phyloP scores from a whole-genome alignment of 2,888 invertebrate genomes.

The Epinotia demarniana region DNA sequence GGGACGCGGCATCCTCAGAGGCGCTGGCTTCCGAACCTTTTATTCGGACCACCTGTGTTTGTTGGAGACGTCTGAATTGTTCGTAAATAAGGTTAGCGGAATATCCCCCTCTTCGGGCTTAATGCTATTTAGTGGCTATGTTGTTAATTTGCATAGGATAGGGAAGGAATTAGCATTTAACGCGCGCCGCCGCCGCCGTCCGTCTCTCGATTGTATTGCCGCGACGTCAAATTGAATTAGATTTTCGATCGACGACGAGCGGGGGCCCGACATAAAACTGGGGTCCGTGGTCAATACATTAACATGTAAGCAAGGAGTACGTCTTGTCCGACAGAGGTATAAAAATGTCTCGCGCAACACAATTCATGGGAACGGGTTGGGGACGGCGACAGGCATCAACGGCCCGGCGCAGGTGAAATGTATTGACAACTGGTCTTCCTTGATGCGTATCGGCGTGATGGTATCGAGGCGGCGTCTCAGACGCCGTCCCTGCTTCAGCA shows the following conservation, averaged over 20 bases:
- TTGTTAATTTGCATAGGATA: conserved; percentile 74
- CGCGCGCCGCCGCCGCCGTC: conserved; percentile 62
- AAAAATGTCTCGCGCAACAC: conserved; percentile 78
- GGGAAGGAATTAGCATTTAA: conserved; percentile 77
- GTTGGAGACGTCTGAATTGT: conserved; percentile 82
- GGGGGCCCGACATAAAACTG: conserved; percentile 57
- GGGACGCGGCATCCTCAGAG: conserved; percentile 80
- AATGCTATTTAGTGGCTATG: conserved; percentile 77
- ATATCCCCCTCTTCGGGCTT: conserved; percentile 73
- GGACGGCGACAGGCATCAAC: conserved; percentile 73
- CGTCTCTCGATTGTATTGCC: conserved; percentile 60
- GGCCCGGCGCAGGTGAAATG: conserved; percentile 78
- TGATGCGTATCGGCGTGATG: conserved; percentile 83
- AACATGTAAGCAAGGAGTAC: conserved; percentile 68
- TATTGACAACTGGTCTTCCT: conserved; percentile 85
- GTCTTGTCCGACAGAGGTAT: conserved; percentile 74
- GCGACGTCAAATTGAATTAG: conserved; percentile 60
- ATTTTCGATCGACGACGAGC: conserved; percentile 60
- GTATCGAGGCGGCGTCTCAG: conserved; percentile 82
- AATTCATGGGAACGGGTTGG: conserved; percentile 80
- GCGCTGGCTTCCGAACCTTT: conserved; percentile 75
- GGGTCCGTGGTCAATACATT: conserved; percentile 62
- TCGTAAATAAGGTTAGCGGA: conserved; percentile 82
- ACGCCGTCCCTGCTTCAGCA: conserved; percentile 76
- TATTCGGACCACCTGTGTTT: conserved; percentile 83